Conservation (phyloP, 1,140 invertebrate genomes). For the Brachionus paranguensis region DNA sequence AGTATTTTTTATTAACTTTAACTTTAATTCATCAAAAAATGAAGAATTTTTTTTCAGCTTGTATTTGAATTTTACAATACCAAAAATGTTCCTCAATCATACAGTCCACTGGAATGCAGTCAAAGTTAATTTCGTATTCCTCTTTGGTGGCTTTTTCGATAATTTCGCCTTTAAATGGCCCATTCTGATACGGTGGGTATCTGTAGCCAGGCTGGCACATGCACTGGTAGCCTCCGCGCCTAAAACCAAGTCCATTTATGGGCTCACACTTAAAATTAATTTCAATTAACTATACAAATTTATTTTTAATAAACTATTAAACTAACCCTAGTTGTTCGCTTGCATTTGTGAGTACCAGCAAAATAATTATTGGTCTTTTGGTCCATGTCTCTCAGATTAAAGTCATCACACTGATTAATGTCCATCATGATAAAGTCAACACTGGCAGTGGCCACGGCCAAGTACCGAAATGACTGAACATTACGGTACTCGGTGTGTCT, state of each 20-base stretch:
- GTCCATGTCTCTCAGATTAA: slow-evolving; percentile 63
- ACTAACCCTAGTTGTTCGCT: slow-evolving; percentile 82
- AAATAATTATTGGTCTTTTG: slow-evolving; percentile 68
- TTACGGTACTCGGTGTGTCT: slow-evolving; percentile 68
- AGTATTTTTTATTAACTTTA: background rate
- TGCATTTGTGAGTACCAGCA: slow-evolving; percentile 81
- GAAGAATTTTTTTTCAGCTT: no score
- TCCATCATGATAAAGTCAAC: slow-evolving; percentile 95
- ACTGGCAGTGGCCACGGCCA: slow-evolving; percentile 82
- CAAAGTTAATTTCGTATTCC: slow-evolving; percentile 84
- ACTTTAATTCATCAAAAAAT: background rate
- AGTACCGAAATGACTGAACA: slow-evolving; percentile 65
- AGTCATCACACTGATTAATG: slow-evolving; percentile 79
- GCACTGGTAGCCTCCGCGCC: slow-evolving; percentile 87
- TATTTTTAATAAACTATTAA: background rate
- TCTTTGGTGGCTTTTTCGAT: slow-evolving; percentile 82
- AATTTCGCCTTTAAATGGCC: slow-evolving; percentile 84
- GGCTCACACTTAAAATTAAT: slow-evolving; percentile 74
- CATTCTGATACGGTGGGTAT: slow-evolving; percentile 73
- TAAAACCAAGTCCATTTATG: slow-evolving; percentile 80
- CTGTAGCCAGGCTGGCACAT: slow-evolving; percentile 77
- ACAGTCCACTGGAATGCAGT: slow-evolving; percentile 79
- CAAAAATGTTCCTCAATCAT: background rate
- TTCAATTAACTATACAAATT: slow-evolving; percentile 6
- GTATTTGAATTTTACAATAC: no score